A percentile compares a stretch with the other conserved stretches of the same genome.
phyloP scores from a whole-genome alignment of 2,888 invertebrate species.

The Lycaena phlaeas region DNA sequence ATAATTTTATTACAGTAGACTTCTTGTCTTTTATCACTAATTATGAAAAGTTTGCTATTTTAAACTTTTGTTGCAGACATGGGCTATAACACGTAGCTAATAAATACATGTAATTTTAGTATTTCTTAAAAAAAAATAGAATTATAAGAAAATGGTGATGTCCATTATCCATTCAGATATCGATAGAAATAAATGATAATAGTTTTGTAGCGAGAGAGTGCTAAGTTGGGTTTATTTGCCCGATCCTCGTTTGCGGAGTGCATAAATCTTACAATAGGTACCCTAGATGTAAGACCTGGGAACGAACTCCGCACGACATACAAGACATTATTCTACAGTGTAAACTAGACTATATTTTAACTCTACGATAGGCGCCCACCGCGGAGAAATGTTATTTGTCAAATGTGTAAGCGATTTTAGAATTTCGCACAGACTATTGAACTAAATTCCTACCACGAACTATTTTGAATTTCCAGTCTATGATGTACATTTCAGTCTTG shows the following conservation, averaged over 20 bases:
- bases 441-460: conserved; percentile 1
- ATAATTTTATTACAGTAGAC: too few relatives aligned
- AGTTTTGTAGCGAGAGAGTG: background rate
- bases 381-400: conserved; percentile 13
- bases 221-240: conserved; percentile 17
- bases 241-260: conserved; percentile 9
- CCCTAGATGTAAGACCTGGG: conserved; percentile 9
- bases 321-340: conserved; percentile 1
- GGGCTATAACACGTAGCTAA: too few relatives aligned
- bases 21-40: too few relatives aligned
- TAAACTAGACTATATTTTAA: conserved; percentile 21
- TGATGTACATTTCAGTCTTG: too few relatives aligned
- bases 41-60: too few relatives aligned
- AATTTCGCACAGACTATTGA: background rate
- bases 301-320: conserved; percentile 16
- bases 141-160: too few relatives aligned
- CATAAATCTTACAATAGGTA: conserved; percentile 23
- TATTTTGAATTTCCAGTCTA: too few relatives aligned
- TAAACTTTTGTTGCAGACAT: too few relatives aligned
- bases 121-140: too few relatives aligned
- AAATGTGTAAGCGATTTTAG: conserved; percentile 5
- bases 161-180: too few relatives aligned
- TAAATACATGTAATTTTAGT: too few relatives aligned
- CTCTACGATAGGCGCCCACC: conserved; percentile 14
- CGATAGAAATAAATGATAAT: too few relatives aligned